Conservation (phyloP, 2,888 invertebrate species). For the Drosophila sordidula region DNA sequence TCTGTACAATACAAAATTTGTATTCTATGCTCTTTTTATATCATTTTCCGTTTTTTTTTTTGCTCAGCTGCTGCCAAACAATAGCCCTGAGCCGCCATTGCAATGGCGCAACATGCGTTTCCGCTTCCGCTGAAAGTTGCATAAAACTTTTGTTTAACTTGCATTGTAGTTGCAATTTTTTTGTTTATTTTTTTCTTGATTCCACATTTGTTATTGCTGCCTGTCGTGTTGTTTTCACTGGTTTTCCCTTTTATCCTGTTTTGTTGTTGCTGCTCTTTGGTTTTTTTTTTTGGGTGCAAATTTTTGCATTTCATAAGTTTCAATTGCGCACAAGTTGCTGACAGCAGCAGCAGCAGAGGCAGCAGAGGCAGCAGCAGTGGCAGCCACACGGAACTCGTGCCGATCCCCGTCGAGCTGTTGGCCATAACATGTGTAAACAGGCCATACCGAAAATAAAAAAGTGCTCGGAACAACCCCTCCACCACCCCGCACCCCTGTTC, state of each 20-base stretch:
- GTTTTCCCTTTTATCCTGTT: slow-evolving; percentile 6
- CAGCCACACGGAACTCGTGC: slow-evolving; percentile 10
- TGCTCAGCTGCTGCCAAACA: slow-evolving; percentile 30
- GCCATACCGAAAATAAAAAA: slow-evolving; percentile 25
- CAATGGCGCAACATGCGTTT: slow-evolving; percentile 71
- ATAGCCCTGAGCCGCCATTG: slow-evolving; percentile 49
- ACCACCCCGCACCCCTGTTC: background rate
- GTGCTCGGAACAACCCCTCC: background rate
- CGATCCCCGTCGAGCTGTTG: slow-evolving; percentile 53
- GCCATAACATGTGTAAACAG: slow-evolving; percentile 76
- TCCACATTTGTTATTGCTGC: slow-evolving; percentile 63
- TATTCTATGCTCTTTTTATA: slow-evolving; percentile 16
- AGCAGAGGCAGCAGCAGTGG: slow-evolving; percentile 22
- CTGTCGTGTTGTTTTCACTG: slow-evolving; percentile 26
- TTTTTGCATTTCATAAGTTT: slow-evolving; percentile 76
- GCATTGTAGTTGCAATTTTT: slow-evolving; percentile 44
- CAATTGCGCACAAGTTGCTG: slow-evolving; percentile 78
- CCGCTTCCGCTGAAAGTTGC: slow-evolving; percentile 64
- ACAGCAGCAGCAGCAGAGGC: slow-evolving; percentile 54
- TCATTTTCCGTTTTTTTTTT: slow-evolving; percentile 2
- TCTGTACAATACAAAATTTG: slow-evolving; percentile 46
- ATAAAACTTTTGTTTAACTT: slow-evolving; percentile 74
- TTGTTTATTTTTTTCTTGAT: slow-evolving; percentile 32
- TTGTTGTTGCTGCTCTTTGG: background rate
- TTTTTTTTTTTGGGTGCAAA: slow-evolving; percentile 32